A percentile compares a stretch with the other conserved stretches of the same genome.
These are phyloP conservation scores for Melinopterus prodromus DNA, from an alignment of 2,888 invertebrate species.

Conservation along the genomic window DNA sequence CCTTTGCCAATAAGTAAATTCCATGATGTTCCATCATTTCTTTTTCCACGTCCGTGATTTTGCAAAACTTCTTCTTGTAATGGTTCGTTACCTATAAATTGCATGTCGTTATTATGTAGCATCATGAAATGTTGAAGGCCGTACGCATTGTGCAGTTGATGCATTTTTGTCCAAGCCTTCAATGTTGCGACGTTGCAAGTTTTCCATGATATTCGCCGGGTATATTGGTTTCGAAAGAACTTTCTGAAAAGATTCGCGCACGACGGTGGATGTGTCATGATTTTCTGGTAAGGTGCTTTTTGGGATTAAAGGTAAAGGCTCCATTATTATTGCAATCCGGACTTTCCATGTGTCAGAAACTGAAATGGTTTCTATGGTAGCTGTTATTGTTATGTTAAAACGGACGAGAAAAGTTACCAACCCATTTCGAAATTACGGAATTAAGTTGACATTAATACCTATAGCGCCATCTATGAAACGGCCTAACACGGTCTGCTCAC, in stretches of 20 bases:
- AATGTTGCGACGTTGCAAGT: conserved; percentile 47
- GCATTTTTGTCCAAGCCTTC: conserved; percentile 26
- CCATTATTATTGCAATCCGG: conserved; percentile 21
- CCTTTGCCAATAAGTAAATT: conserved; percentile 46
- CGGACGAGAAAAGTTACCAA: too few species aligned
- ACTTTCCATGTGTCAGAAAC: neutral
- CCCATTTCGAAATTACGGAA: too few species aligned
- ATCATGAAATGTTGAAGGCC: neutral
- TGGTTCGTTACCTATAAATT: conserved; percentile 37
- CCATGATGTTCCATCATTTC: conserved; percentile 52
- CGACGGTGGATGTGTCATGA: conserved; percentile 49
- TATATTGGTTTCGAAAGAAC: conserved; percentile 44
- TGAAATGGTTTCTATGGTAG: neutral
- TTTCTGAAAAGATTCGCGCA: conserved; percentile 54
- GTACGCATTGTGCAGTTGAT: conserved; percentile 19
- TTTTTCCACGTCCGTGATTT: conserved; percentile 46
- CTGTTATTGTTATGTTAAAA: too few species aligned
- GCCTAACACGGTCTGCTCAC: too few species aligned
- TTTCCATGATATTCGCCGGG: conserved; percentile 50
- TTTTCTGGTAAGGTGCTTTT: conserved; percentile 43
- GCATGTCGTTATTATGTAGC: too few species aligned
- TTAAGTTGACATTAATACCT: too few species aligned
- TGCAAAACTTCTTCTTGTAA: conserved; percentile 40
- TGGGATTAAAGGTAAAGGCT: conserved; percentile 49
- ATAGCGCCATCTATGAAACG: too few species aligned